Conservation (phyloP, 2,888 invertebrate species). For the Ametastegia equiseti region DNA sequence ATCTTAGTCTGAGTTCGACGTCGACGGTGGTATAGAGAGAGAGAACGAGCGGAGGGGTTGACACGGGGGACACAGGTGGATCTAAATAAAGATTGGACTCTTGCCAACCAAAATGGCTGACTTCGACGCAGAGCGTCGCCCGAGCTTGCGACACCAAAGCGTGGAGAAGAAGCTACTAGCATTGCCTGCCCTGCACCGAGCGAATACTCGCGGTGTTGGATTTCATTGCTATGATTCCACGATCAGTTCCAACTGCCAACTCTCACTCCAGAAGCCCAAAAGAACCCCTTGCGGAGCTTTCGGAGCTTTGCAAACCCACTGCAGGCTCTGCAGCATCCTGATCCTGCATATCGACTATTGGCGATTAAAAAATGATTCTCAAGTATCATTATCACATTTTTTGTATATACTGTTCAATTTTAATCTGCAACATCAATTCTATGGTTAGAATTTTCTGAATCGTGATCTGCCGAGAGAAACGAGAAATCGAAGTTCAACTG, state of each 20-base stretch:
- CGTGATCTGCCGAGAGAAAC: too few relatives aligned
- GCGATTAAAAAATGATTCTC: too few relatives aligned
- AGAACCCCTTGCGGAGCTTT: neutral
- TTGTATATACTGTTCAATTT: too few relatives aligned
- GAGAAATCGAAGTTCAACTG: too few relatives aligned
- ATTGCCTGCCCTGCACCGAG: neutral
- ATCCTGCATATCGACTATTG: neutral
- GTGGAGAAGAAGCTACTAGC: neutral
- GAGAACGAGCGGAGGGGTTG: conserved; percentile 59
- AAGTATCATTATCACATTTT: too few relatives aligned
- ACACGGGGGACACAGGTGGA: conserved; percentile 75
- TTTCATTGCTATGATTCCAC: conserved; percentile 59
- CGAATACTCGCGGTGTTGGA: conserved; percentile 59
- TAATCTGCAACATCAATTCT: too few relatives aligned
- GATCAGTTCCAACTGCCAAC: neutral
- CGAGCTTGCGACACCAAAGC: conserved; percentile 57
- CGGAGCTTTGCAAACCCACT: neutral
- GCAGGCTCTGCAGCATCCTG: neutral
- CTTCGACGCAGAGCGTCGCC: conserved; percentile 51
- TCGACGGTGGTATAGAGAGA: neutral
- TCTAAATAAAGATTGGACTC: conserved; percentile 76
- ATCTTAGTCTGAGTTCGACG: conserved; percentile 60
- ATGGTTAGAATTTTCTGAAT: too few relatives aligned
- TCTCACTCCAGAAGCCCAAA: neutral
- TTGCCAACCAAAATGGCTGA: conserved; percentile 73